Conservation (phyloP, 2,888 invertebrate species). For the Cyrtodaria siliqua region DNA sequence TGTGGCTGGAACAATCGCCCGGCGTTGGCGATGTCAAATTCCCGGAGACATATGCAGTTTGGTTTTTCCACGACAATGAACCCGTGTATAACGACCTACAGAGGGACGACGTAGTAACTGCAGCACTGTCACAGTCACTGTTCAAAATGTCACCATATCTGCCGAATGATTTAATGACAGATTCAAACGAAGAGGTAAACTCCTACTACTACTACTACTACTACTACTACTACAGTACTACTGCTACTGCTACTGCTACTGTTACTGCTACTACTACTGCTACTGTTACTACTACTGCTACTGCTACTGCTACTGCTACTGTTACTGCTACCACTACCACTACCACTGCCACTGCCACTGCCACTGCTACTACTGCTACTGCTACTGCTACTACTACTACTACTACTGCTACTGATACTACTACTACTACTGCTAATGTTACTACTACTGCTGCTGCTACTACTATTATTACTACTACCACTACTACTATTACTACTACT, state of each 20-base stretch:
- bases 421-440: too few species aligned
- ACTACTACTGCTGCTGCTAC: constrained; percentile 1
- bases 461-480: not conserved
- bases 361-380: not conserved
- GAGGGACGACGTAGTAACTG: constrained; percentile 20
- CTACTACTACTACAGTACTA: too few species aligned
- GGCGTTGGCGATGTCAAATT: constrained; percentile 19
- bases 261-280: not conserved
- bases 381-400: not conserved
- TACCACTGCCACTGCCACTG: not conserved
- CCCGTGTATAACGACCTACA: constrained; percentile 15
- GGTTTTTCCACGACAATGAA: constrained; percentile 23
- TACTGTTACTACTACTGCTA: not conserved
- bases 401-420: too few species aligned
- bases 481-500: constrained; percentile 1
- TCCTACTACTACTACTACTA: too few species aligned
- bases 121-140: constrained; percentile 1
- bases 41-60: constrained; percentile 27
- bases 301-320: not conserved
- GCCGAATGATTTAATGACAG: constrained; percentile 25
- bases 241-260: too few species aligned
- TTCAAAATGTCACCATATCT: constrained; percentile 14
- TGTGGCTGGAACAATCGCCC: constrained; percentile 31
- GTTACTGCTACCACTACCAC: constrained; percentile 1
- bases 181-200: constrained; percentile 19